Evolutionary conservation across 2,797 vertebrate genomes (phyloP).

Genomic region (Poeciliopsis gracilis): DNA sequence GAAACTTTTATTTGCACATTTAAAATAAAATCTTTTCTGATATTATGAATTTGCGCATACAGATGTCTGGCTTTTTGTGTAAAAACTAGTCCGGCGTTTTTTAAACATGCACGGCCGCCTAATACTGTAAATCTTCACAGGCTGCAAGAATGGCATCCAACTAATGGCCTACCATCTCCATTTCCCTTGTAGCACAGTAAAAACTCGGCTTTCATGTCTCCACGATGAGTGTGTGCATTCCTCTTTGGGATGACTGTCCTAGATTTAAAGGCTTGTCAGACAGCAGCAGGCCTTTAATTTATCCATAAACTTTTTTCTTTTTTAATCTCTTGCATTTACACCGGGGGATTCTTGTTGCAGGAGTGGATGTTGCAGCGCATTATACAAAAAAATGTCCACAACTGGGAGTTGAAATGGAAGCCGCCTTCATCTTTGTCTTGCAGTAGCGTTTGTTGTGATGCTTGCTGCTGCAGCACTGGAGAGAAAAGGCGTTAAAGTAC

Average conservation of each 20-base stretch:
- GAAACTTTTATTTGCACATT: neutral
- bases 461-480: slow-evolving; percentile 43
- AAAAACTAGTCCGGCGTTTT: slow-evolving; percentile 40
- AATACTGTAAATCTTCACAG: slow-evolving; percentile 52
- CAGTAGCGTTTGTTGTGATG: slow-evolving; percentile 64
- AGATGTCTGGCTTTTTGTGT: slow-evolving; percentile 40
- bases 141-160: slow-evolving; percentile 47
- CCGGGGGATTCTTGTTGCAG: slow-evolving; percentile 64
- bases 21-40: slow-evolving; percentile 25
- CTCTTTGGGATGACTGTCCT: slow-evolving; percentile 79
- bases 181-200: slow-evolving; percentile 64
- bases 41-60: slow-evolving; percentile 32
- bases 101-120: slow-evolving; percentile 39
- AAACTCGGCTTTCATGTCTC: slow-evolving; percentile 69
- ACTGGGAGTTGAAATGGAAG: slow-evolving; percentile 74
- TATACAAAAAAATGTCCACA: slow-evolving; percentile 76
- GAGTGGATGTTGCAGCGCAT: slow-evolving; percentile 66
- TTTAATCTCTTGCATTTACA: slow-evolving; percentile 68
- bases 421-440: slow-evolving; percentile 69
- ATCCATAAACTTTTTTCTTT: slow-evolving; percentile 65
- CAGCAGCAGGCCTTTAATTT: slow-evolving; percentile 69
- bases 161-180: slow-evolving; percentile 71
- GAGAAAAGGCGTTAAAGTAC: slow-evolving; percentile 50
- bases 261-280: slow-evolving; percentile 82
- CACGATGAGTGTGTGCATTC: slow-evolving; percentile 71